phyloP scores from a whole-genome alignment of 2,797 vertebrate genomes.

The Adelosebastes latens region DNA sequence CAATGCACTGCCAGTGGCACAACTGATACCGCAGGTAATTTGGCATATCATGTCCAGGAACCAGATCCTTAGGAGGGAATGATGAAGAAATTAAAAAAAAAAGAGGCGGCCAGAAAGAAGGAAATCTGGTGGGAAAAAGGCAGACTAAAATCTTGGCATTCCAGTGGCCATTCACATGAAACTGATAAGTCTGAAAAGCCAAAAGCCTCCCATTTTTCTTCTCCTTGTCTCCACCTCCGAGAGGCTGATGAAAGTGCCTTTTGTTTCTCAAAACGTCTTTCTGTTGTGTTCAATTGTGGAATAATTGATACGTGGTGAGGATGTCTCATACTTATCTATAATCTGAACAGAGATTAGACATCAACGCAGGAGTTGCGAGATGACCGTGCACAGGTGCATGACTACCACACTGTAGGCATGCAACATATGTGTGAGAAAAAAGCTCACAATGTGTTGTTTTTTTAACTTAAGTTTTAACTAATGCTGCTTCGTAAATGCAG shows the following conservation, averaged over 20 bases:
- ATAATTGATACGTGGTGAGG: constrained; percentile 72
- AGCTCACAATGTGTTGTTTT: fast-evolving
- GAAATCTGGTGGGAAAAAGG: constrained; percentile 88
- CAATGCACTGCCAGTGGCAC: constrained; percentile 80
- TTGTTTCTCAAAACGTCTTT: constrained; percentile 71
- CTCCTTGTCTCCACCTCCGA: constrained; percentile 66
- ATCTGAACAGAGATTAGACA: constrained; percentile 57
- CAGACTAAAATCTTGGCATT: constrained; percentile 83
- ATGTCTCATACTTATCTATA: constrained; percentile 48
- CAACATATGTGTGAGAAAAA: constrained; percentile 17
- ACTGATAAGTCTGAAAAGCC: constrained; percentile 82
- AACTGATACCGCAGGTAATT: constrained; percentile 86
- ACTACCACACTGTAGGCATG: constrained; percentile 14
- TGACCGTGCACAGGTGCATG: constrained; percentile 37
- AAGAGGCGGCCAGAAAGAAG: constrained; percentile 32
- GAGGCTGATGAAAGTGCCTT: constrained; percentile 74
- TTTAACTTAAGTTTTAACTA: not conserved
- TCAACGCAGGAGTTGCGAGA: constrained; percentile 36
- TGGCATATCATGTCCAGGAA: constrained; percentile 86
- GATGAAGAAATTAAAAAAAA: constrained; percentile 83
- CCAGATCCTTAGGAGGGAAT: constrained; percentile 82
- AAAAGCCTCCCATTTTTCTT: constrained; percentile 78
- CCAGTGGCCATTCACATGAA: constrained; percentile 83
- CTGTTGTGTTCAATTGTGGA: constrained; percentile 67
- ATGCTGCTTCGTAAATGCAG: not conserved